Conservation (phyloP, 1,140 invertebrate species). For the Tachypleus tridentatus region DNA sequence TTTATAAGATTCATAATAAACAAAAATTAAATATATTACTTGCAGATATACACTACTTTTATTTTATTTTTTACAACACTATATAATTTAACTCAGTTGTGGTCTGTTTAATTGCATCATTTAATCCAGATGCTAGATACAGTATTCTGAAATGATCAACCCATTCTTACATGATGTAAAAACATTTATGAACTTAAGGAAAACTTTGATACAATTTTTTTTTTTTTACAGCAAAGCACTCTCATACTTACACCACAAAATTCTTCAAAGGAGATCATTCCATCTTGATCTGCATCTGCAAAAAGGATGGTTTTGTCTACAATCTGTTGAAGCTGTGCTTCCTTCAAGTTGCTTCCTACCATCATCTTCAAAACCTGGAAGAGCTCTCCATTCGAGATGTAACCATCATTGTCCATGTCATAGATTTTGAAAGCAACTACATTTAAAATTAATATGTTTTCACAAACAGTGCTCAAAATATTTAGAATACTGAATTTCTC, state of each 20-base stretch:
- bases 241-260: constrained; percentile 53
- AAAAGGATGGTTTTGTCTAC: constrained; percentile 93
- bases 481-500: too few species aligned
- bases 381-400: constrained; percentile 94
- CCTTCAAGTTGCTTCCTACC: constrained; percentile 93
- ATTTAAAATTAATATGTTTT: constrained; percentile 6
- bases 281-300: constrained; percentile 91
- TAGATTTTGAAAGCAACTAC: constrained; percentile 93
- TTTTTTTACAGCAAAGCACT: not conserved
- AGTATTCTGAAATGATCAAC: too few species aligned
- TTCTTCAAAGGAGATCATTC: constrained; percentile 91
- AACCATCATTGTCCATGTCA: constrained; percentile 99
- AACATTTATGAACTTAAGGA: too few species aligned
- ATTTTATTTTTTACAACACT: too few species aligned
- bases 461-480: too few species aligned
- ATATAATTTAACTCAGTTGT: too few species aligned
- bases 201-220: too few species aligned
- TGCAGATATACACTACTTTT: too few species aligned
- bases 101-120: too few species aligned
- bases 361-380: constrained; percentile 99
- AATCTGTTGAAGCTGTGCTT: constrained; percentile 89
- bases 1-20: not conserved
- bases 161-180: too few species aligned
- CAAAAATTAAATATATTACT: too few species aligned
- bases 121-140: too few species aligned